Evolutionary conservation across 2,113 vertebrate genomes (phyloP).

Genomic region (Tragelaphus scriptus): DNA sequence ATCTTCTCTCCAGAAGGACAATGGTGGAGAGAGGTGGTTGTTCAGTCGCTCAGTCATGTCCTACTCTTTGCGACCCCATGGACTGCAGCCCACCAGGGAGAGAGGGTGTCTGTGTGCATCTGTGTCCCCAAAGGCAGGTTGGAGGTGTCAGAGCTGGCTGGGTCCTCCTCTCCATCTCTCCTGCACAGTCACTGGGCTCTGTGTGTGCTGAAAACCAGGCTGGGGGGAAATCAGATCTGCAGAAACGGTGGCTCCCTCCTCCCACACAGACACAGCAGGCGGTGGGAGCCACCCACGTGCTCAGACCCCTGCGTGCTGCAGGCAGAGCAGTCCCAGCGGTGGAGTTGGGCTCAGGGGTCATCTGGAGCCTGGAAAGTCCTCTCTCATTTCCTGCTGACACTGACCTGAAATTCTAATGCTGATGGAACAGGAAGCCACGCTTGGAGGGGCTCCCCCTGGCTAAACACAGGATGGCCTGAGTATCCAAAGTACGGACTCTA

Average conservation of each 20-base stretch:
- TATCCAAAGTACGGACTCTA: neutral
- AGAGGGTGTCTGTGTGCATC: neutral
- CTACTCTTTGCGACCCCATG: fast-evolving
- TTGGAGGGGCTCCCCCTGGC: neutral
- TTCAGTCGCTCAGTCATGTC: neutral
- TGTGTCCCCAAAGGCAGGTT: neutral
- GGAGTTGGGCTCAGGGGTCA: fast-evolving
- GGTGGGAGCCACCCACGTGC: neutral
- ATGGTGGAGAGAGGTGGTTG: neutral
- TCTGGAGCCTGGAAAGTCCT: neutral
- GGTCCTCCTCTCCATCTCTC: too few relatives aligned
- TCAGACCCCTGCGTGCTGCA: neutral
- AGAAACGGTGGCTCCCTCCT: neutral
- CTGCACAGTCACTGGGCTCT: neutral
- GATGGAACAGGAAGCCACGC: neutral
- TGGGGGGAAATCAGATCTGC: neutral
- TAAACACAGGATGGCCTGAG: neutral
- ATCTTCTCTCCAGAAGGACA: neutral
- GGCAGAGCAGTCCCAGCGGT: fast-evolving
- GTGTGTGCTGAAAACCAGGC: neutral
- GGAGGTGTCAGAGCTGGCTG: neutral
- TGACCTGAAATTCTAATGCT: neutral
- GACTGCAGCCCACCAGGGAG: neutral
- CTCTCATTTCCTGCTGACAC: neutral
- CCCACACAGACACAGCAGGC: fast-evolving